Conservation (phyloP, 2,113 vertebrate species). For the Onychostoma macrolepis region DNA sequence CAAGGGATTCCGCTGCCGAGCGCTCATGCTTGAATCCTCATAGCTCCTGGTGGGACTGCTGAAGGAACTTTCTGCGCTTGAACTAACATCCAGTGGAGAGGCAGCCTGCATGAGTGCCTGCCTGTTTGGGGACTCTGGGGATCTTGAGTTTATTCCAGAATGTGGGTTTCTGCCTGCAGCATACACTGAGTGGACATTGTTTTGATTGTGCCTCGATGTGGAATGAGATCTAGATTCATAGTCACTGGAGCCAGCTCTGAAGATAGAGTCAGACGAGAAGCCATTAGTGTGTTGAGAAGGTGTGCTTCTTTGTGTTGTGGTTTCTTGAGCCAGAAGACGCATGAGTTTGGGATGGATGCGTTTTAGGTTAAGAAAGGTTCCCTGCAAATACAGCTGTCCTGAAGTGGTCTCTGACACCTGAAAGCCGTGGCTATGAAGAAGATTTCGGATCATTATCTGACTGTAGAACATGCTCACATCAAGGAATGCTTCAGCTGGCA, state of each 20-base stretch:
- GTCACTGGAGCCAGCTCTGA: neutral
- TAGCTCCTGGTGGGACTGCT: neutral
- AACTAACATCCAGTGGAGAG: neutral
- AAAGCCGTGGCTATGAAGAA: conserved; percentile 60
- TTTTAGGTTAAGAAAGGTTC: conserved; percentile 65
- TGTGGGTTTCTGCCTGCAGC: neutral
- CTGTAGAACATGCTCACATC: conserved; percentile 51
- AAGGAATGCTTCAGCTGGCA: conserved; percentile 63
- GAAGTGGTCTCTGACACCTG: neutral
- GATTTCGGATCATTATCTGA: neutral
- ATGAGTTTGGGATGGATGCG: conserved; percentile 52
- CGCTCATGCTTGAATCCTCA: neutral
- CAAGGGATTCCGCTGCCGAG: accelerated
- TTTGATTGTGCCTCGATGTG: neutral
- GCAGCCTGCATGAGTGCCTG: neutral
- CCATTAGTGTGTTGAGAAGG: neutral
- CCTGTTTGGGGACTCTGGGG: neutral
- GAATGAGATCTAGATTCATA: conserved; percentile 40
- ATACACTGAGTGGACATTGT: neutral
- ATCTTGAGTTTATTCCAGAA: conserved; percentile 15
- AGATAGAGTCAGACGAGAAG: neutral
- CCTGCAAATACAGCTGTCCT: conserved; percentile 54
- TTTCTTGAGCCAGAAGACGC: conserved; percentile 22
- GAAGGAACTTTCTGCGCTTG: neutral
- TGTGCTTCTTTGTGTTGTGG: accelerated